Conservation (phyloP, 64 coral and sea anemone species). For the Porites lutea region DNA sequence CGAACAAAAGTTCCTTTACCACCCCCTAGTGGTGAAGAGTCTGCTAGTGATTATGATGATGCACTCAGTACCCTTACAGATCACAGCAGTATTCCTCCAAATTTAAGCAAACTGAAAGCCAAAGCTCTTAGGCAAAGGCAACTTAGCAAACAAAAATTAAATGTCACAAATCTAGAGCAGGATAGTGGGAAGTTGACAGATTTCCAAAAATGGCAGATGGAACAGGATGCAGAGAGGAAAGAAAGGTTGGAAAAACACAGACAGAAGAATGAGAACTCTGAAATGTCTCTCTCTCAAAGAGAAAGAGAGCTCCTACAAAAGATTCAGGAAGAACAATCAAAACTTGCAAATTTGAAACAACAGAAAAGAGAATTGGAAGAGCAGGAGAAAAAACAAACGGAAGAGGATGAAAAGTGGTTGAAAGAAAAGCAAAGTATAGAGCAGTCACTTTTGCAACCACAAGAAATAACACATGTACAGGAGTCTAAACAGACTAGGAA, state of each 20-base stretch:
- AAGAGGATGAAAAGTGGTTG: slow-evolving; percentile 47
- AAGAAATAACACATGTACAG: background rate
- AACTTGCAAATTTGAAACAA: slow-evolving; percentile 70
- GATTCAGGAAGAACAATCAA: slow-evolving; percentile 82
- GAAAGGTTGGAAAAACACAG: slow-evolving; percentile 72
- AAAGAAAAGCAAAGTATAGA: slow-evolving; percentile 17
- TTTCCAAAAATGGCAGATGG: slow-evolving; percentile 90
- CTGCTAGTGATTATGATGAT: slow-evolving; percentile 8
- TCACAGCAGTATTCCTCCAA: slow-evolving; percentile 54
- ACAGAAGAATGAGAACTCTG: slow-evolving; percentile 28
- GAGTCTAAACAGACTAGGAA: background rate
- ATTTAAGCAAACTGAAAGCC: slow-evolving; percentile 79
- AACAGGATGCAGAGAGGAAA: slow-evolving; percentile 67
- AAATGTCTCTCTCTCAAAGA: slow-evolving; percentile 57
- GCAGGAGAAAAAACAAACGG: slow-evolving; percentile 60
- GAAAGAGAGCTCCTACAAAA: slow-evolving; percentile 82
- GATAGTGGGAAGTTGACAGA: slow-evolving; percentile 75
- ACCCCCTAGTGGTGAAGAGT: slow-evolving; percentile 1
- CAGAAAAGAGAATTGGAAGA: slow-evolving; percentile 81
- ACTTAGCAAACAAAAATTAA: slow-evolving; percentile 69
- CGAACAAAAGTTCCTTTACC: background rate
- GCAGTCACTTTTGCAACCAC: background rate
- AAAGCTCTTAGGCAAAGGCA: slow-evolving; percentile 74
- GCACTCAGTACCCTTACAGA: slow-evolving; percentile 22
- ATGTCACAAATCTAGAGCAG: background rate